Evolutionary conservation across 2,113 vertebrate species (phyloP).

Genomic region (Synodontis membranacea): DNA sequence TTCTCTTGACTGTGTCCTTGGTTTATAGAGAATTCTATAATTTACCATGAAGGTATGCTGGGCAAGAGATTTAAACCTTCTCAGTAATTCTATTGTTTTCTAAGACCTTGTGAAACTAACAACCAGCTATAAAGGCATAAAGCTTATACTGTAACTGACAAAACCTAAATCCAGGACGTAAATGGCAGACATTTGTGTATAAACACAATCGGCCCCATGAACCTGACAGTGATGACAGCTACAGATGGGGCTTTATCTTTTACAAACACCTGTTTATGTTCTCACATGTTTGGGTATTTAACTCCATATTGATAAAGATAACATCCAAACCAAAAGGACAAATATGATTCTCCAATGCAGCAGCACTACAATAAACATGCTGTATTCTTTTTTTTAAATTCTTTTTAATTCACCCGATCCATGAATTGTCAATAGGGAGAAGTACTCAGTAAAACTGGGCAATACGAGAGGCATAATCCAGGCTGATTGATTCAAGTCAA

Average conservation of each 20-base stretch:
- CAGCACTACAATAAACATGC: background rate
- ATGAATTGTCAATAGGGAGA: conserved; percentile 17
- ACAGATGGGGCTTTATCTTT: background rate
- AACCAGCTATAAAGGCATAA: conserved; percentile 43
- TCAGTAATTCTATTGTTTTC: background rate
- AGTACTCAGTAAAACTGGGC: background rate
- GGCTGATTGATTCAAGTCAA: background rate
- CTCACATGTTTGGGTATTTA: background rate
- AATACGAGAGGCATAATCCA: background rate
- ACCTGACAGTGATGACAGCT: conserved; percentile 46
- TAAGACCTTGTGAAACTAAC: conserved; percentile 37
- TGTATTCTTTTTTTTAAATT: too few species aligned
- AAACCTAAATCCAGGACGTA: conserved; percentile 24
- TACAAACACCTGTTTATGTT: background rate
- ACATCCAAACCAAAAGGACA: background rate
- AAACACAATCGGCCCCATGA: conserved; percentile 42
- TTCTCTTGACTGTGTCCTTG: background rate
- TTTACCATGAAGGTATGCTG: conserved; percentile 3
- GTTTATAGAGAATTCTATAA: background rate
- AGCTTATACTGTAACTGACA: background rate
- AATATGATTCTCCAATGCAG: background rate
- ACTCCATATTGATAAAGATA: background rate
- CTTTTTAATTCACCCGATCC: background rate
- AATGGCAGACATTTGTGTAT: conserved; percentile 40
- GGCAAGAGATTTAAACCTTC: background rate